phyloP scores from a whole-genome alignment of 2,797 vertebrate genomes.

The Scolopax bukidnonensis region DNA sequence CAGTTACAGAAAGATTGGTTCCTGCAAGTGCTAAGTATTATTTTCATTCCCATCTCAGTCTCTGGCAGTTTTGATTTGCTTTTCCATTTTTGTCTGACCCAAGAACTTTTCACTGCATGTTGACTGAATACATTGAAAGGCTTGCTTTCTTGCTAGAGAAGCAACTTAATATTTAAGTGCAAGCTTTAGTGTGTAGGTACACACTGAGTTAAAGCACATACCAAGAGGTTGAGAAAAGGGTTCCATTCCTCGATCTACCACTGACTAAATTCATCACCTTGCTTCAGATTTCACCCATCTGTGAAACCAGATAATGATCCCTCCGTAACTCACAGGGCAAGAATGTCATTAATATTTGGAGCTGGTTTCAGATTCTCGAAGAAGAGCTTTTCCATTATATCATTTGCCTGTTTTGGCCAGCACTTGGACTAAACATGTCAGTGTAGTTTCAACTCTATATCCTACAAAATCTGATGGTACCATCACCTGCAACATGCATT shows the following conservation, averaged over 20 bases:
- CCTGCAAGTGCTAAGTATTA: background rate
- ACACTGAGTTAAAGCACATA: background rate
- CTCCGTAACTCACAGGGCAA: slow-evolving; percentile 4
- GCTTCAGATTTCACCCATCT: background rate
- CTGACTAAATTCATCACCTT: background rate
- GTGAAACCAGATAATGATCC: slow-evolving; percentile 9
- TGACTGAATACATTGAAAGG: background rate
- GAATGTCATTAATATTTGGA: background rate
- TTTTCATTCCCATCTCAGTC: background rate
- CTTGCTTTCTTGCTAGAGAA: background rate
- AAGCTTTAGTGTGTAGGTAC: background rate
- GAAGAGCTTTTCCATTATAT: background rate
- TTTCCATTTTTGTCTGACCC: background rate
- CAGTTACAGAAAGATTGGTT: background rate
- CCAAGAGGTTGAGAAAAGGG: background rate
- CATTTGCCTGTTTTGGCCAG: background rate
- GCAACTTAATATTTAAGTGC: background rate
- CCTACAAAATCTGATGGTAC: background rate
- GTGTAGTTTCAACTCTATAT: background rate
- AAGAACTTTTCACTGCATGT: background rate
- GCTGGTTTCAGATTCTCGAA: slow-evolving; percentile 14
- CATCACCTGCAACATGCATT: background rate
- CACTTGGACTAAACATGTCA: background rate
- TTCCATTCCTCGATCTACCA: background rate
- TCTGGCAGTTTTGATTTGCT: background rate